Conservation (phyloP, 2,797 vertebrate genomes). For the Columba guinea region DNA sequence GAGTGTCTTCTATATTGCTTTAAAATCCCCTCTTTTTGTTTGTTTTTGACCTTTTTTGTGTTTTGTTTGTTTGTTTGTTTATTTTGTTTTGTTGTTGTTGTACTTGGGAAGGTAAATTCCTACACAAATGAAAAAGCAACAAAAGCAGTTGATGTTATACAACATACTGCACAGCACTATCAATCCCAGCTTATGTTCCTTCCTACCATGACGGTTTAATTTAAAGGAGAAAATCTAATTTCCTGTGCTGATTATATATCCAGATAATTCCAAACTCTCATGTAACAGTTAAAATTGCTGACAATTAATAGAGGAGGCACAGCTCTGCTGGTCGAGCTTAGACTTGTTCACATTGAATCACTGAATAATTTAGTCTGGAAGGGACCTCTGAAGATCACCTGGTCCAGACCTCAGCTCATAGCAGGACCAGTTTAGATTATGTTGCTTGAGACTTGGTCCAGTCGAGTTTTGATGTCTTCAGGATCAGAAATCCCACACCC, state of each 20-base stretch:
- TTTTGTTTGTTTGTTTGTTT: too few species aligned
- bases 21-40: background rate
- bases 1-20: background rate
- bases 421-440: accelerated
- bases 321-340: background rate
- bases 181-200: background rate
- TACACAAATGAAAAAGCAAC: background rate
- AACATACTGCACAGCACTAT: background rate
- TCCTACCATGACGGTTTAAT: slow-evolving; percentile 47
- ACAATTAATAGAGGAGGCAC: slow-evolving; percentile 10
- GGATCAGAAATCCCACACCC: background rate
- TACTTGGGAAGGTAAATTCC: background rate
- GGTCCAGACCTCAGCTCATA: background rate
- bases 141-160: background rate
- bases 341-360: background rate
- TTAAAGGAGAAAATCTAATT: slow-evolving; percentile 66
- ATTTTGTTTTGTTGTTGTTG: background rate
- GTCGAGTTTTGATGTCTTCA: background rate
- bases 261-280: slow-evolving; percentile 44
- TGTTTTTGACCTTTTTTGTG: too few species aligned
- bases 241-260: slow-evolving; percentile 31
- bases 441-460: background rate
- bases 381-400: background rate
- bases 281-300: slow-evolving; percentile 33
- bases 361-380: background rate